phyloP scores from a whole-genome alignment of 2,888 invertebrate genomes.

The Chymomyza fuscimana region DNA sequence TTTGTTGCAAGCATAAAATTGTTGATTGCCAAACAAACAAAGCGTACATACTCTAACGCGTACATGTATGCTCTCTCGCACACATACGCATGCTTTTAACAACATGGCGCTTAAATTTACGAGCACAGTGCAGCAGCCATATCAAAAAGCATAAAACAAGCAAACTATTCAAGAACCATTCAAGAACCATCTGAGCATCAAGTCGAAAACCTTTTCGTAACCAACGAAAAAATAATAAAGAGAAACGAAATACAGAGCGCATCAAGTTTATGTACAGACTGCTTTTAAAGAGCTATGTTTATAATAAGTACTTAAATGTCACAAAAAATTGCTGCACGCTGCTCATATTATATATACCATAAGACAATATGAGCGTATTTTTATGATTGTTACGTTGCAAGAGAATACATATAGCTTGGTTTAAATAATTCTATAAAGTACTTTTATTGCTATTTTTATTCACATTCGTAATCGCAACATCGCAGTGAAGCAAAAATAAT shows the following conservation, averaged over 20 bases:
- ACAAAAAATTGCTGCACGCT: background rate
- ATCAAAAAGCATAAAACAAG: slow-evolving; percentile 67
- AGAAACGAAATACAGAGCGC: background rate
- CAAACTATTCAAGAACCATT: slow-evolving; percentile 8
- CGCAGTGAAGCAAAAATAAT: no score
- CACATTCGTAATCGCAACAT: no score
- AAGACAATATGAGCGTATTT: background rate
- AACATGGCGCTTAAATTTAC: slow-evolving; percentile 47
- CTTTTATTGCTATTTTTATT: no score
- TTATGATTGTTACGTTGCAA: no score
- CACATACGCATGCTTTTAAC: slow-evolving; percentile 1
- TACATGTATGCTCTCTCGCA: background rate
- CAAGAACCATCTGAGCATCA: slow-evolving; percentile 23
- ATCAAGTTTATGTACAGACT: background rate
- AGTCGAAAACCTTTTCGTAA: background rate
- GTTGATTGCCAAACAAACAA: background rate
- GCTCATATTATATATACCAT: background rate
- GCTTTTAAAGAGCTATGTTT: background rate
- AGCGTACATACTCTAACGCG: background rate
- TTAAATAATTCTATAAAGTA: no score
- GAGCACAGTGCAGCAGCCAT: slow-evolving; percentile 59
- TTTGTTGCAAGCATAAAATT: background rate
- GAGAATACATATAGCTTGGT: no score
- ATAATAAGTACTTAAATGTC: background rate
- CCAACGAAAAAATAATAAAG: background rate